phyloP scores from a whole-genome alignment of 1,140 invertebrate genomes.

The Zaprionus camerounensis region DNA sequence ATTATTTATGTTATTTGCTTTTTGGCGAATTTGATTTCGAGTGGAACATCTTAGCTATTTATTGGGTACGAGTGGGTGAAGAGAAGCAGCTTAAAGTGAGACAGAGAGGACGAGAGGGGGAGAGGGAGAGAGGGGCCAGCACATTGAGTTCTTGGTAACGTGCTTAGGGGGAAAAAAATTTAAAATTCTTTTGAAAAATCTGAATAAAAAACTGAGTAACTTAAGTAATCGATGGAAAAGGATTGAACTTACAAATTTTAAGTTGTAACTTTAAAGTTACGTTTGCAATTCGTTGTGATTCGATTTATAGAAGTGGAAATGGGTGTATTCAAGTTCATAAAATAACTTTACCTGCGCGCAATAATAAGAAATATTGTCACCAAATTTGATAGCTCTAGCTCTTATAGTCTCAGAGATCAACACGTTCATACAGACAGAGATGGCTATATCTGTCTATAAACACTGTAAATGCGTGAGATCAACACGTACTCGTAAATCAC shows the following conservation, averaged over 20 bases:
- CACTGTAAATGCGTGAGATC: too few relatives aligned
- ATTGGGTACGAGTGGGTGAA: not conserved
- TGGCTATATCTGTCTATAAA: too few relatives aligned
- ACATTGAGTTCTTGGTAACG: not conserved
- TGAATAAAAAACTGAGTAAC: not conserved
- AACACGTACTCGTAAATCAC: not conserved
- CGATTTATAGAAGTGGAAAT: too few relatives aligned
- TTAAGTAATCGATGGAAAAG: conserved; percentile 1
- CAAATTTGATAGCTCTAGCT: too few relatives aligned
- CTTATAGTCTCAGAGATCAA: too few relatives aligned
- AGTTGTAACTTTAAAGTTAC: too few relatives aligned
- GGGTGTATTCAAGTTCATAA: too few relatives aligned
- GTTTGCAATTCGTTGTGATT: too few relatives aligned
- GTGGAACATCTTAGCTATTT: conserved; percentile 13
- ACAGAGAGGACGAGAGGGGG: not conserved
- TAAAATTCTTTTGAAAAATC: not conserved
- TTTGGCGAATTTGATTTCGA: conserved; percentile 32
- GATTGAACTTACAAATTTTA: not conserved
- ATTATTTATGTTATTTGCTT: conserved; percentile 37
- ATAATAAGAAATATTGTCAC: too few relatives aligned
- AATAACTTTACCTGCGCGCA: too few relatives aligned
- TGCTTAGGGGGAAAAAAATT: not conserved
- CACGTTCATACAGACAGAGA: too few relatives aligned
- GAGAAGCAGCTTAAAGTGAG: not conserved
- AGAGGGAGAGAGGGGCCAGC: not conserved